A percentile compares a stretch with the other conserved stretches of the same genome.
Conservation (phyloP, 2,888 invertebrate species). For the Perithous albicinctus region DNA sequence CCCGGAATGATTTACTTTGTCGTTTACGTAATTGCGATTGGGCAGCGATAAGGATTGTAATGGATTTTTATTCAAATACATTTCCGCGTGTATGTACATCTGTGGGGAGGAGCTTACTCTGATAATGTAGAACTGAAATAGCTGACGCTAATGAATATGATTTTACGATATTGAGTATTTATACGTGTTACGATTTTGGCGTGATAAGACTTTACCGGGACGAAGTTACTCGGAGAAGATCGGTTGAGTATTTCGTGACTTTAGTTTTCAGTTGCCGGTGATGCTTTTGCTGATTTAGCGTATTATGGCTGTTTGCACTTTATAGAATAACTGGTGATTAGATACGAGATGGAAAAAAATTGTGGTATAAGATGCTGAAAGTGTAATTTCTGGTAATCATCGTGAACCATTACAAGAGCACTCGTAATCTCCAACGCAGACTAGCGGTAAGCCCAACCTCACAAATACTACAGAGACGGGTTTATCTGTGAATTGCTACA, state of each 20-base stretch:
- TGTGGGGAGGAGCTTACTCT: too few relatives aligned
- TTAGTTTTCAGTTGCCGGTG: too few relatives aligned
- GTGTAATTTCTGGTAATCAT: too few relatives aligned
- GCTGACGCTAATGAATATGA: background rate
- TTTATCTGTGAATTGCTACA: background rate
- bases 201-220: background rate
- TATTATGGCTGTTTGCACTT: too few relatives aligned
- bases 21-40: constrained; percentile 22
- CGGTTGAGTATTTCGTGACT: too few relatives aligned
- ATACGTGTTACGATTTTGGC: background rate
- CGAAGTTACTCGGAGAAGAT: too few relatives aligned
- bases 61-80: constrained; percentile 23
- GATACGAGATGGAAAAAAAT: too few relatives aligned
- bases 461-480: background rate
- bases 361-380: too few relatives aligned
- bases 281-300: background rate
- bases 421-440: too few relatives aligned
- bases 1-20: constrained; percentile 15
- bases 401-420: too few relatives aligned
- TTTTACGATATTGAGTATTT: background rate
- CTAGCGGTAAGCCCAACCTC: too few relatives aligned
- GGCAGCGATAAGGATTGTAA: constrained; percentile 11
- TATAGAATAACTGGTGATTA: too few relatives aligned
- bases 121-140: background rate
- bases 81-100: background rate